phyloP scores from a whole-genome alignment of 1,140 invertebrate species.

The Chironomus tepperi region DNA sequence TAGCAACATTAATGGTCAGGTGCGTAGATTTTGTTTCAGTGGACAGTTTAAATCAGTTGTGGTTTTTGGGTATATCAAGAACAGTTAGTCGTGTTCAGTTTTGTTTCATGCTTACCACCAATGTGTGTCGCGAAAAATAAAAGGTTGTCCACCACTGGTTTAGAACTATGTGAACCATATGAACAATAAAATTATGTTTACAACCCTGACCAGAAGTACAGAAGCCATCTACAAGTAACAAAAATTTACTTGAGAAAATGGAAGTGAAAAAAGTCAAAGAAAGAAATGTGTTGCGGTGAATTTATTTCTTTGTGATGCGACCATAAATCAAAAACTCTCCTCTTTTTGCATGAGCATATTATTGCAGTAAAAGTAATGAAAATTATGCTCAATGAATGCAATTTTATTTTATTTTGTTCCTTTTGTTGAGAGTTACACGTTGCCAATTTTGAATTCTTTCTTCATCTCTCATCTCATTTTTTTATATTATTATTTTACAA shows the following conservation, averaged over 20 bases:
- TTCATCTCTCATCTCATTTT: background rate
- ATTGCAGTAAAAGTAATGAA: background rate
- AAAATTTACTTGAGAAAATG: background rate
- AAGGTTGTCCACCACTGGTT: too few relatives aligned
- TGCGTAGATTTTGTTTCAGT: too few relatives aligned
- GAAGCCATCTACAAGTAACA: too few relatives aligned
- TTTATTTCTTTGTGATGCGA: background rate
- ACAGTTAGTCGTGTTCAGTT: too few relatives aligned
- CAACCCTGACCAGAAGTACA: too few relatives aligned
- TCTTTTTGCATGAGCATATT: background rate
- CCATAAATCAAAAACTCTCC: background rate
- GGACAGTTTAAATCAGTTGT: too few relatives aligned
- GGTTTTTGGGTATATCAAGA: too few relatives aligned
- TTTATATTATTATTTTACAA: background rate
- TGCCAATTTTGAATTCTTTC: slow-evolving; percentile 1
- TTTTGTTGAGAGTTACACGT: background rate
- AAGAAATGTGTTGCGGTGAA: background rate
- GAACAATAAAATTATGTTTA: too few relatives aligned
- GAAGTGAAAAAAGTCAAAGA: background rate
- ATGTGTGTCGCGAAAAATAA: too few relatives aligned
- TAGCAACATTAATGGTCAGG: too few relatives aligned
- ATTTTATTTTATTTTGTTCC: background rate
- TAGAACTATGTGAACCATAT: too few relatives aligned
- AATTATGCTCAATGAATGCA: slow-evolving; percentile 13
- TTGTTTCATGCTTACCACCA: too few relatives aligned